Base-by-base conservation (phyloP, 2,113 vertebrate genomes). In the Cephalopholis sonnerati region DNA sequence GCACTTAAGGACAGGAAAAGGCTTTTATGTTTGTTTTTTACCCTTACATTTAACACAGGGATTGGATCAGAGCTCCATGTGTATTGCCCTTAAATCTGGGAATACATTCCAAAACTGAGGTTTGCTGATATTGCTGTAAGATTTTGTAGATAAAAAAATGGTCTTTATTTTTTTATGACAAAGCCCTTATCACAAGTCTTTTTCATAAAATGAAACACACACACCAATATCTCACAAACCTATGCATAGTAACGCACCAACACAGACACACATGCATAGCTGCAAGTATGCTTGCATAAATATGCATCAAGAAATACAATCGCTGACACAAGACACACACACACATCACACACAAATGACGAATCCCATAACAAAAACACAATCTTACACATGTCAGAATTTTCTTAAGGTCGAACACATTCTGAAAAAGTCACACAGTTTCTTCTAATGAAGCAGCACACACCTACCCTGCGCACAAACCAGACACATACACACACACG, bases 1-100 rank as follows among this genome's bases (percentile, higher is more conserved):
- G 51, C 63, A 77, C 44, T 77, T 69, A 36, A 62, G 27, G 55
- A 68, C 27, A 72, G 41, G 54, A 69, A 74, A 77, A 66, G 3
- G 51, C 62, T 73, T 79, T 79, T 44, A 39, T 71, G 29, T 57
- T 57, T 63, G 1, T 55, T 80, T 71, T 50, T 73, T 39, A 39
- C 24, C 10, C 29, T 44, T 12, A 68, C 4, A 64, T 75, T 85
- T 77, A 67, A 74, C n/a, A 74, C n/a, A 68, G 29, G 3, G 39
- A 22, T 71, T 8, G 41, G 44, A 70, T 58, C 64, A 57, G 39
- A 18, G 32, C 51, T 54, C 27, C 25, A 57, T 48, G 8, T 7
- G n/a, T 10, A 55, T 15, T 51, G 62, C n/a, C 24, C 25, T 41
- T 79, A 32, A 65, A 66, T 61, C 27, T 51, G 4, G 55, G 4